phyloP scores from a whole-genome alignment of 2,888 invertebrate species.

The Unio pictorum region DNA sequence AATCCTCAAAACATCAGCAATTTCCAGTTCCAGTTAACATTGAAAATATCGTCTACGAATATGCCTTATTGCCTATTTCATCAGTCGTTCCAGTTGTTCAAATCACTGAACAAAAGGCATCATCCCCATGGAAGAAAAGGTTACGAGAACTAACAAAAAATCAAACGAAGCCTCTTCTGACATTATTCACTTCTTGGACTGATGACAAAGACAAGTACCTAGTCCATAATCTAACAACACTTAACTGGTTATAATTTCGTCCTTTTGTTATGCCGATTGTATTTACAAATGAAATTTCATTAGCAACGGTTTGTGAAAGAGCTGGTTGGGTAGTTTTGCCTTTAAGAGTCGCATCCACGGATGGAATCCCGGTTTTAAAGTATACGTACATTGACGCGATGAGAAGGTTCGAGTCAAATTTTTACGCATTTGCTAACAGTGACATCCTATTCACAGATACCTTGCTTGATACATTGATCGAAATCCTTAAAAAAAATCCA shows the following conservation, averaged over 20 bases:
- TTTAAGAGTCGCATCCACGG: constrained; percentile 31
- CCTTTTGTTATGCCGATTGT: constrained; percentile 47
- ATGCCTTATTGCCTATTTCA: too few relatives aligned
- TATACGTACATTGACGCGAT: constrained; percentile 56
- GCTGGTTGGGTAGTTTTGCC: constrained; percentile 47
- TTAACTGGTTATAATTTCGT: constrained; percentile 47
- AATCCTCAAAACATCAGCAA: constrained; percentile 22
- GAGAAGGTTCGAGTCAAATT: constrained; percentile 39
- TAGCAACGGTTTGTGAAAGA: constrained; percentile 23
- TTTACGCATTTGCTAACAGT: constrained; percentile 58
- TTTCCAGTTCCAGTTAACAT: constrained; percentile 10
- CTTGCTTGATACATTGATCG: constrained; percentile 37
- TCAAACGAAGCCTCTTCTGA: constrained; percentile 34
- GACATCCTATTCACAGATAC: constrained; percentile 56
- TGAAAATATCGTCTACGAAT: too few relatives aligned
- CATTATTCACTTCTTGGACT: constrained; percentile 54
- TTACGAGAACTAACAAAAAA: constrained; percentile 10
- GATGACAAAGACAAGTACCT: constrained; percentile 36
- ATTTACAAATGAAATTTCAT: constrained; percentile 41
- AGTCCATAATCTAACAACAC: constrained; percentile 47
- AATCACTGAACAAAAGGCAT: too few relatives aligned
- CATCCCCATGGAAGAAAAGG: too few relatives aligned
- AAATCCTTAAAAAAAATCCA: constrained; percentile 5
- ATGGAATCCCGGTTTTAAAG: constrained; percentile 53
- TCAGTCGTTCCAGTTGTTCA: too few relatives aligned